Evolutionary conservation across 2,888 invertebrate species (phyloP), one percentile per base, ranked within the genome.

Genomic region (Polydrusus tereticollis): DNA sequence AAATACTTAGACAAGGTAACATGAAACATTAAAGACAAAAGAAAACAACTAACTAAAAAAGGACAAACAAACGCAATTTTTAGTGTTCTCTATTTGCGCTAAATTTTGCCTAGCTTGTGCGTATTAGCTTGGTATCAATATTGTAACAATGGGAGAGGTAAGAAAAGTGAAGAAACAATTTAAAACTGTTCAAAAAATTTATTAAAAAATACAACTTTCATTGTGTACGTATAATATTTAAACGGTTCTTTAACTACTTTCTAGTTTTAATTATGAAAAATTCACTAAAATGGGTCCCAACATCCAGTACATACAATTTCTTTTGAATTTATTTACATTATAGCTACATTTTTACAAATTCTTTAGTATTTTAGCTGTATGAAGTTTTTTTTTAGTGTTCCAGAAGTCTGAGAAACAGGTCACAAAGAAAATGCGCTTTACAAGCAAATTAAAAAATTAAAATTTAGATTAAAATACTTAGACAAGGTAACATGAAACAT

Each of bases 311-410:
- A 63, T 55, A 69, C 26, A 38, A 64, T 20, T 63, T 67, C 50
- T 62, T 68, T 63, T 52, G 64, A 38, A 47, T 43, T 55, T 65
- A 71, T 69, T 18, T 64, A 73, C 65, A 69, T 26, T 67, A 63
- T 55, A 38, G 14, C 73, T 69, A 73, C 60, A 66, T 64, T 68
- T 74, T 58, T 69, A 71, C 69, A 72, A 21, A 77, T 77, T 85
- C 84, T 85, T 85, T 85, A 85, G 85, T 84, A 80, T 81, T 83
- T 78, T 80, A 85, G 85, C 85, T 85, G 85, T 82, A 85, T 84
- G 85, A 84, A 82, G 82, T 84, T 85, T 83, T 83, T n/a, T n/a
- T n/a, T n/a, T n/a, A n/a, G n/a, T n/a, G n/a, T n/a, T n/a, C n/a
- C n/a, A n/a, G n/a, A n/a, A n/a, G n/a, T n/a, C n/a, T n/a, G n/a